These are phyloP conservation scores for Polydesmus complanatus DNA, from an alignment of 2,888 invertebrate genomes.

Conservation along the genomic window DNA sequence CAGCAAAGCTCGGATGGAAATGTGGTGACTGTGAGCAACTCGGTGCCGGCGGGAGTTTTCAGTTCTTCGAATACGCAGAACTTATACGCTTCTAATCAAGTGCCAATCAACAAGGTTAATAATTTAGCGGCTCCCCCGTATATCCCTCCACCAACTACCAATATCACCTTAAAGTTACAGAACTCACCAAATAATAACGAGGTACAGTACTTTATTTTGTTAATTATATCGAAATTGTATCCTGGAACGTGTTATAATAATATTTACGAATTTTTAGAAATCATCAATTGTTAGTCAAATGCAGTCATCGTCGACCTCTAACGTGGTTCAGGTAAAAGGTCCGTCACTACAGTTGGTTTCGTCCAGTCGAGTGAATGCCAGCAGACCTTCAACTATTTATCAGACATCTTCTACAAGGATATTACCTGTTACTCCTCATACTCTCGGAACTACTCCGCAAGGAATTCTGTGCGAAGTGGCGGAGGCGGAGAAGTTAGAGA, in stretches of 20 bases:
- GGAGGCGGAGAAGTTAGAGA: background rate
- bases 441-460: slow-evolving; percentile 36
- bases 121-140: slow-evolving; percentile 7
- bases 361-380: background rate
- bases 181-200: background rate
- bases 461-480: slow-evolving; percentile 15
- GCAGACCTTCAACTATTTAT: slow-evolving; percentile 15
- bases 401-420: slow-evolving; percentile 28
- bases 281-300: too few relatives aligned
- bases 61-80: background rate
- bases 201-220: too few relatives aligned
- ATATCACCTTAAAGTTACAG: background rate
- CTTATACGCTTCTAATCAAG: background rate
- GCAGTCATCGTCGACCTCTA: slow-evolving; percentile 3
- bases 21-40: background rate
- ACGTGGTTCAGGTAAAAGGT: slow-evolving; percentile 1
- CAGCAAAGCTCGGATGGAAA: background rate
- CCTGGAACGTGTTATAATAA: too few relatives aligned
- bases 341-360: slow-evolving; percentile 1
- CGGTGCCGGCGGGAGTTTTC: background rate
- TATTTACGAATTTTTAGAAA: background rate
- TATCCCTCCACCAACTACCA: slow-evolving; percentile 11
- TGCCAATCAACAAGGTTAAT: background rate
- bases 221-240: too few relatives aligned
- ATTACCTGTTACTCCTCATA: slow-evolving; percentile 52